Evolutionary conservation across 2,113 vertebrate species (phyloP).

Genomic region (Phalacrocorax carbo): DNA sequence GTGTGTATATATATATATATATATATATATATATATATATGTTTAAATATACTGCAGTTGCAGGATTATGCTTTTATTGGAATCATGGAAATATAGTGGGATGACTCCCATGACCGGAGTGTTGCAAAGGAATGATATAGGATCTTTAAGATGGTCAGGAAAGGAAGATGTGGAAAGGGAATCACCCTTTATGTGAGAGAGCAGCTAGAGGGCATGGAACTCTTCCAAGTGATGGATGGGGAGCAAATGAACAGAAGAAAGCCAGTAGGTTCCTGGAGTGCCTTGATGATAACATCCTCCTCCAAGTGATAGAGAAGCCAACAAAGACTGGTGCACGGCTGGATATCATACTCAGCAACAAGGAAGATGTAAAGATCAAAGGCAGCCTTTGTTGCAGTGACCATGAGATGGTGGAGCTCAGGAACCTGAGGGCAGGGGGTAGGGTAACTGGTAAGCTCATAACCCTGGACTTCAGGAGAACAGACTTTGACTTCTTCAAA

Average conservation of each 20-base stretch:
- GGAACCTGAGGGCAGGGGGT: not conserved
- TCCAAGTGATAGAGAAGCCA: not conserved
- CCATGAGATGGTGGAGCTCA: not conserved
- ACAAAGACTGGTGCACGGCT: not conserved
- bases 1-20: no score
- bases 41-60: not conserved
- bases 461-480: not conserved
- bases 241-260: not conserved
- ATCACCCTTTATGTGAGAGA: not conserved
- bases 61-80: not conserved
- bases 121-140: not conserved
- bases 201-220: not conserved
- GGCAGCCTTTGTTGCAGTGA: not conserved
- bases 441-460: not conserved
- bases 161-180: not conserved
- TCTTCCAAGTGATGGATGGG: not conserved
- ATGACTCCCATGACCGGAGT: not conserved
- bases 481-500: not conserved
- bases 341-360: not conserved
- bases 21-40: not conserved
- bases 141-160: not conserved
- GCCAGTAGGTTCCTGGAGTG: not conserved
- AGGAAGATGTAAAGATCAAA: not conserved
- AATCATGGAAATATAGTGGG: not conserved
- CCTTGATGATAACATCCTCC: not conserved